A percentile compares a stretch with the other conserved stretches of the same genome.
Evolutionary conservation across 2,888 invertebrate species (phyloP).

Genomic region (Ennomos fuscantarius): DNA sequence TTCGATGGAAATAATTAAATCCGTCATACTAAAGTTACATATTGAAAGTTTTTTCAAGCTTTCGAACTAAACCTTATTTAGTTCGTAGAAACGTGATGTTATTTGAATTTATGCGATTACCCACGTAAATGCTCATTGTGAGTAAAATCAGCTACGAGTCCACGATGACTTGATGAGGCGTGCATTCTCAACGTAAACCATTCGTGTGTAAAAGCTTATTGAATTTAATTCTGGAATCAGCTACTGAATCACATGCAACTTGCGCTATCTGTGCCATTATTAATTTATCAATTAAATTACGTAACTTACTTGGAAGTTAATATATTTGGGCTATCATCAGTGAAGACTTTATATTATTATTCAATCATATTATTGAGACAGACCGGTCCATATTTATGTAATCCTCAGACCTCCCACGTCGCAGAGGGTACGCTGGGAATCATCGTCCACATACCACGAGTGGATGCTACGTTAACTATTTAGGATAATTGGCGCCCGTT

Average conservation of each 20-base stretch:
- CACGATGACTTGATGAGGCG: conserved; percentile 21
- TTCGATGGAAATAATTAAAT: too few relatives aligned
- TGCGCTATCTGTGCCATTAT: conserved; percentile 16
- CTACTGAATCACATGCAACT: conserved; percentile 18
- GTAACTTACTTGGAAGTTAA: conserved; percentile 14
- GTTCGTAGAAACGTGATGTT: conserved; percentile 41
- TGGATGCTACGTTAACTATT: conserved; percentile 48
- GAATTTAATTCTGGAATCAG: conserved; percentile 18
- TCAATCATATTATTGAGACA: conserved; percentile 35
- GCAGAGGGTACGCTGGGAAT: conserved; percentile 40
- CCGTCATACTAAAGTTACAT: too few relatives aligned
- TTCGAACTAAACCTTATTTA: conserved; percentile 21
- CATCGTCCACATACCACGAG: conserved; percentile 38
- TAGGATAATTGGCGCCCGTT: conserved; percentile 57
- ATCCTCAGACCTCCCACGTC: conserved; percentile 62
- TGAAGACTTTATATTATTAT: conserved; percentile 7
- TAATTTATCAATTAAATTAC: conserved; percentile 26
- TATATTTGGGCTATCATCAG: conserved; percentile 12
- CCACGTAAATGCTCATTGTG: conserved; percentile 30
- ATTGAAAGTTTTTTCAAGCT: neutral
- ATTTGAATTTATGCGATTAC: conserved; percentile 50
- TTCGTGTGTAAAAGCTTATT: conserved; percentile 18
- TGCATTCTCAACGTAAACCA: conserved; percentile 27
- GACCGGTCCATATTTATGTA: conserved; percentile 39
- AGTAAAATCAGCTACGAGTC: conserved; percentile 23